phyloP scores from a whole-genome alignment of 2,888 invertebrate species.

The Hypsopygia costalis region DNA sequence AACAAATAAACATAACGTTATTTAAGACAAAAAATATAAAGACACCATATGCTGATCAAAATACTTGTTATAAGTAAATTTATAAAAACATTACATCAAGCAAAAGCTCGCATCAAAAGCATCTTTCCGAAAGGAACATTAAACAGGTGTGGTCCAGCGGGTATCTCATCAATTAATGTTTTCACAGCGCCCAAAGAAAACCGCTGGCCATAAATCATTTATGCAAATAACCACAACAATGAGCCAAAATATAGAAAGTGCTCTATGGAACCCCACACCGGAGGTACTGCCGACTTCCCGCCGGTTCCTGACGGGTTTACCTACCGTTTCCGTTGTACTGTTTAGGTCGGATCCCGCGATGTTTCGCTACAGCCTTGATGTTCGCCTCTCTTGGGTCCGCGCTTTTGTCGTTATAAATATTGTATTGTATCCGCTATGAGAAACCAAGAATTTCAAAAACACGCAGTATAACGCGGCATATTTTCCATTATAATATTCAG shows the following conservation, averaged over 20 bases:
- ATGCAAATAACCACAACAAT: constrained; percentile 62
- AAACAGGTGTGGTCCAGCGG: constrained; percentile 13
- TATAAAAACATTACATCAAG: too few species aligned
- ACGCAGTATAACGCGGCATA: not conserved
- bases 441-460: not conserved
- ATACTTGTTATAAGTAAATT: too few species aligned
- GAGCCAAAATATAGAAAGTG: constrained; percentile 53
- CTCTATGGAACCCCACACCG: constrained; percentile 46
- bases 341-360: constrained; percentile 2
- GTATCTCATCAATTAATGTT: constrained; percentile 22
- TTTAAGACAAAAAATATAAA: too few species aligned
- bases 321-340: constrained; percentile 42
- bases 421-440: not conserved
- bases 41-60: too few species aligned
- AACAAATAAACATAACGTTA: too few species aligned
- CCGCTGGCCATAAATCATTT: constrained; percentile 53
- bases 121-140: constrained; percentile 10
- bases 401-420: too few species aligned
- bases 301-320: constrained; percentile 50
- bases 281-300: constrained; percentile 56
- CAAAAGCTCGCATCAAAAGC: not conserved
- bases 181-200: constrained; percentile 37
- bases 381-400: not conserved
- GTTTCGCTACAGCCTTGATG: not conserved
- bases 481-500: not conserved